phyloP scores from a whole-genome alignment of 1,140 invertebrate species.

The Phocides pigmalion region DNA sequence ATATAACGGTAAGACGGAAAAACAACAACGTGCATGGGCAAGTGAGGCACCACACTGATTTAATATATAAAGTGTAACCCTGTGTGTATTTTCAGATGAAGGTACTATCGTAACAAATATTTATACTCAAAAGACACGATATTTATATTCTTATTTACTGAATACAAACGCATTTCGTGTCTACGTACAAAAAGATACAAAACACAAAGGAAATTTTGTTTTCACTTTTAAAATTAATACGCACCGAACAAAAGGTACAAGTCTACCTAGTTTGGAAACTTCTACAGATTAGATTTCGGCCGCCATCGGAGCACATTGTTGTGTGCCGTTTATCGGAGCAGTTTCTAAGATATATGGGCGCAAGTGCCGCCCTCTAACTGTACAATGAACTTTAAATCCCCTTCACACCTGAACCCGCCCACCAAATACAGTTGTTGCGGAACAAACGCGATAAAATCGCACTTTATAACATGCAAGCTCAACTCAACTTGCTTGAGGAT shows the following conservation, averaged over 20 bases:
- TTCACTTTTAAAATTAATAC: constrained; percentile 12
- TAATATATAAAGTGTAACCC: too few relatives aligned
- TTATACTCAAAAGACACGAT: too few relatives aligned
- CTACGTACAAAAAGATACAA: constrained; percentile 4
- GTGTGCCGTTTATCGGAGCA: constrained; percentile 6
- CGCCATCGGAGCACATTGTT: constrained; percentile 17
- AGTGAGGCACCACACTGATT: too few relatives aligned
- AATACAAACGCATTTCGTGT: too few relatives aligned
- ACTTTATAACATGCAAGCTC: constrained; percentile 62
- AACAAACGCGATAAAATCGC: constrained; percentile 68
- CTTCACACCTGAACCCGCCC: constrained; percentile 71
- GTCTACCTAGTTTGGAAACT: constrained; percentile 17
- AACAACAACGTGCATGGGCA: too few relatives aligned
- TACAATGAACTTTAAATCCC: constrained; percentile 77
- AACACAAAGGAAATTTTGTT: constrained; percentile 11
- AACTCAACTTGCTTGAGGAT: constrained; percentile 42
- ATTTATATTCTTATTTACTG: too few relatives aligned
- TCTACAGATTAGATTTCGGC: constrained; percentile 25
- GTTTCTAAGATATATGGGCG: neutral
- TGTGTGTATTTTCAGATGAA: too few relatives aligned
- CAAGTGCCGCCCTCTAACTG: constrained; percentile 63
- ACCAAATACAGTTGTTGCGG: constrained; percentile 70
- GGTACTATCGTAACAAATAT: too few relatives aligned
- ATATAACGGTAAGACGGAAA: too few relatives aligned
- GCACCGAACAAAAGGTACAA: constrained; percentile 24